phyloP scores from a whole-genome alignment of 2,113 vertebrate species.

The Elgaria multicarinata region DNA sequence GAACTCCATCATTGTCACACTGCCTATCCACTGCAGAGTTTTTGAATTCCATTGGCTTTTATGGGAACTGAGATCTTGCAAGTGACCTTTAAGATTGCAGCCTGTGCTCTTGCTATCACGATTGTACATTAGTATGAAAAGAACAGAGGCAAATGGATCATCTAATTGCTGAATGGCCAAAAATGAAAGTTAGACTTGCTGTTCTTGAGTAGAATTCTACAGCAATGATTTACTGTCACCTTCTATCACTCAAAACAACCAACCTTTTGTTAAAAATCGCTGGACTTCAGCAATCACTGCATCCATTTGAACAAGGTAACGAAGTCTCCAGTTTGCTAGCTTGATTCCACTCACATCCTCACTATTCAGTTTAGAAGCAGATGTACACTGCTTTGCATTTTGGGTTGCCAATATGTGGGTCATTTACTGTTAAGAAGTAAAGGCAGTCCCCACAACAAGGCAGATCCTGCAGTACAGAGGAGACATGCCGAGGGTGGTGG shows the following conservation, averaged over 20 bases:
- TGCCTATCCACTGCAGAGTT: background rate
- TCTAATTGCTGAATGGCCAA: background rate
- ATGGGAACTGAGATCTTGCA: background rate
- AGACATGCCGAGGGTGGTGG: no score
- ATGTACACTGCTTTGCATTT: background rate
- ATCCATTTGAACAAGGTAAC: background rate
- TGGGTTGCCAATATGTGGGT: constrained; percentile 24
- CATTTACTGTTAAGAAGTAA: constrained; percentile 38
- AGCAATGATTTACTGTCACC: constrained; percentile 10
- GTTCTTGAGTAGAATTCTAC: constrained; percentile 14
- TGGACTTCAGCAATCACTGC: background rate
- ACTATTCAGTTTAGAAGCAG: background rate
- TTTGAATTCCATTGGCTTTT: background rate
- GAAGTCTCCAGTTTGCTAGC: background rate
- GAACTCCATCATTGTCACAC: background rate
- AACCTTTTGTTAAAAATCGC: background rate
- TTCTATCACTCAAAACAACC: background rate
- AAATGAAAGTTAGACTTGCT: background rate
- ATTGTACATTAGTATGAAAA: background rate
- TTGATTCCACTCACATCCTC: background rate
- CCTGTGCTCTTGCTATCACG: background rate
- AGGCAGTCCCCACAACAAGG: constrained; percentile 48
- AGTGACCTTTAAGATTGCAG: background rate
- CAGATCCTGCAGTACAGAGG: constrained; percentile 20
- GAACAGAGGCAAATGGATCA: background rate